phyloP scores from a whole-genome alignment of 2,888 invertebrate species.

The Coronaproctus castanopsis region DNA sequence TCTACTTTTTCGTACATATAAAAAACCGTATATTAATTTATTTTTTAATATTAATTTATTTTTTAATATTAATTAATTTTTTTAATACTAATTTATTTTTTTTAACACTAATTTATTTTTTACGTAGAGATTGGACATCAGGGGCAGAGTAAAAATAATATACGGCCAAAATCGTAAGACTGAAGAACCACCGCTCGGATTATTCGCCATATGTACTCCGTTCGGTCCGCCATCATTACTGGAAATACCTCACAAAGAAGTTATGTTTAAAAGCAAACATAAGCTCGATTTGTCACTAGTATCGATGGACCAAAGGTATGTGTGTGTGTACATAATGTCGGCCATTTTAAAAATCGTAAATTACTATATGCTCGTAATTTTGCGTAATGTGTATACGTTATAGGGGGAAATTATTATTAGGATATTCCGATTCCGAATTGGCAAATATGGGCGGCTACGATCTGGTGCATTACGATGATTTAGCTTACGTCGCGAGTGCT shows the following conservation, averaged over 20 bases:
- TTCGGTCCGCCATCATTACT: slow-evolving; percentile 93
- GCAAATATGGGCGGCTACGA: slow-evolving; percentile 92
- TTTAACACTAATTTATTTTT: not conserved
- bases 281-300: slow-evolving; percentile 88
- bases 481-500: slow-evolving; percentile 92
- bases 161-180: slow-evolving; percentile 91
- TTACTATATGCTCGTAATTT: not conserved
- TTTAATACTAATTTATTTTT: no score
- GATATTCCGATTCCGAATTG: slow-evolving; percentile 78
- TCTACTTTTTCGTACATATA: no score
- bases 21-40: no score
- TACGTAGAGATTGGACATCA: slow-evolving; percentile 80
- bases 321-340: slow-evolving; percentile 15
- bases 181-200: slow-evolving; percentile 78
- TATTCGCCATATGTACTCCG: slow-evolving; percentile 95
- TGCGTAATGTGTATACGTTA: slow-evolving; percentile 22
- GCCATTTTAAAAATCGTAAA: no score
- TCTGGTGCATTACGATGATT: slow-evolving; percentile 91
- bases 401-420: slow-evolving; percentile 84
- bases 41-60: no score
- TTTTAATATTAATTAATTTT: no score
- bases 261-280: slow-evolving; percentile 99
- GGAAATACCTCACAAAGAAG: slow-evolving; percentile 94
- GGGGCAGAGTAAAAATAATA: slow-evolving; percentile 85
- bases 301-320: slow-evolving; percentile 92